Evolutionary conservation across 2,888 invertebrate genomes (phyloP).

Genomic region (Mycalesis mineus): DNA sequence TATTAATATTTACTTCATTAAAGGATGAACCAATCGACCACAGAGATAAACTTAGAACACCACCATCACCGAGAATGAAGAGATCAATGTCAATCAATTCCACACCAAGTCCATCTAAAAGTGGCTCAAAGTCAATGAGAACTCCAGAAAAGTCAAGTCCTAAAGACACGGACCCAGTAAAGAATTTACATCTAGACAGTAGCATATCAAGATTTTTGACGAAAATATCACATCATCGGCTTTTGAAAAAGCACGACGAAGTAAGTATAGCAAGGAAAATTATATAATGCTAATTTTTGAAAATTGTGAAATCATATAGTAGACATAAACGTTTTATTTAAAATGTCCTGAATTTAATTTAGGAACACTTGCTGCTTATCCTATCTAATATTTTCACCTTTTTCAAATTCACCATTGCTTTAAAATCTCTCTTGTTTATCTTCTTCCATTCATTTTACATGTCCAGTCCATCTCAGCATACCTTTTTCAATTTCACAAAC

Average conservation of each 20-base stretch:
- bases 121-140: conserved; percentile 7
- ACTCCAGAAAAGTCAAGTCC: conserved; percentile 33
- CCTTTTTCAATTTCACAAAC: too few species aligned
- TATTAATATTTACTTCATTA: background rate
- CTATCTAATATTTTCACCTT: too few species aligned
- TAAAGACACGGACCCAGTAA: conserved; percentile 35
- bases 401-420: too few species aligned
- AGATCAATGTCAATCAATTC: conserved; percentile 32
- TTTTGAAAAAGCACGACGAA: conserved; percentile 4
- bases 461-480: too few species aligned
- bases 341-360: too few species aligned
- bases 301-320: too few species aligned
- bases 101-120: conserved; percentile 31
- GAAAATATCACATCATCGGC: conserved; percentile 29
- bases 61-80: conserved; percentile 18
- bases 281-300: too few species aligned
- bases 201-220: conserved; percentile 27
- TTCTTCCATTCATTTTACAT: too few species aligned
- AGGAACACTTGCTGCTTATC: too few species aligned
- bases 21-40: conserved; percentile 20
- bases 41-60: conserved; percentile 19
- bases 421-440: too few species aligned
- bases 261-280: background rate
- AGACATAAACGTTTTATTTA: too few species aligned
- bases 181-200: conserved; percentile 30